Conservation (phyloP, 2,797 vertebrate genomes). For the Craterocephalus amniculus region DNA sequence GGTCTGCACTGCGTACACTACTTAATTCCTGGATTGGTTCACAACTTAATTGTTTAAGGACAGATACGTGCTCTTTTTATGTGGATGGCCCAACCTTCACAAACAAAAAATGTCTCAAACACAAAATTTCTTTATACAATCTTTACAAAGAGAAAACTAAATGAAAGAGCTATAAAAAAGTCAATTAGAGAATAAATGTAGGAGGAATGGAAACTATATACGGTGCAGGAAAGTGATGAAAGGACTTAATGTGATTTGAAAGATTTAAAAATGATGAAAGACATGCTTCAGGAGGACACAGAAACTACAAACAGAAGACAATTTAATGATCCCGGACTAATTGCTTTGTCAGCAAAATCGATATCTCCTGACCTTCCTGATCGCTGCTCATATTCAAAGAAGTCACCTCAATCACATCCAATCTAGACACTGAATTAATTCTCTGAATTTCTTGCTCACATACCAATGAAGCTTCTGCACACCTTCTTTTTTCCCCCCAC, state of each 20-base stretch:
- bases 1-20: no score
- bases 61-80: no score
- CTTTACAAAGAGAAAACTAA: slow-evolving; percentile 7
- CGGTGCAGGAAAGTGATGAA: slow-evolving; percentile 7
- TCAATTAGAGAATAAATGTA: slow-evolving; percentile 13
- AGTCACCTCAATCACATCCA: slow-evolving; percentile 4
- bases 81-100: no score
- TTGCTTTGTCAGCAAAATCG: slow-evolving; percentile 28
- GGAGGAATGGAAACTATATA: slow-evolving; percentile 15
- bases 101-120: slow-evolving; percentile 37
- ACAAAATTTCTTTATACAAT: slow-evolving; percentile 16
- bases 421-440: not conserved
- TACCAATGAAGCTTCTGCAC: not conserved
- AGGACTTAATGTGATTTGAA: slow-evolving; percentile 16
- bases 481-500: not conserved
- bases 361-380: slow-evolving; percentile 34
- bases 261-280: slow-evolving; percentile 2
- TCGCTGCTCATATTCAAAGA: slow-evolving; percentile 7
- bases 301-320: not conserved
- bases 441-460: slow-evolving; percentile 4
- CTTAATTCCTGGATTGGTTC: no score
- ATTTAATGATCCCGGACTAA: slow-evolving; percentile 4
- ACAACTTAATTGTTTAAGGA: no score
- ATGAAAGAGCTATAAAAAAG: not conserved
- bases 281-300: not conserved